Conservation (phyloP, 2,113 vertebrate species). For the Serinus canaria region DNA sequence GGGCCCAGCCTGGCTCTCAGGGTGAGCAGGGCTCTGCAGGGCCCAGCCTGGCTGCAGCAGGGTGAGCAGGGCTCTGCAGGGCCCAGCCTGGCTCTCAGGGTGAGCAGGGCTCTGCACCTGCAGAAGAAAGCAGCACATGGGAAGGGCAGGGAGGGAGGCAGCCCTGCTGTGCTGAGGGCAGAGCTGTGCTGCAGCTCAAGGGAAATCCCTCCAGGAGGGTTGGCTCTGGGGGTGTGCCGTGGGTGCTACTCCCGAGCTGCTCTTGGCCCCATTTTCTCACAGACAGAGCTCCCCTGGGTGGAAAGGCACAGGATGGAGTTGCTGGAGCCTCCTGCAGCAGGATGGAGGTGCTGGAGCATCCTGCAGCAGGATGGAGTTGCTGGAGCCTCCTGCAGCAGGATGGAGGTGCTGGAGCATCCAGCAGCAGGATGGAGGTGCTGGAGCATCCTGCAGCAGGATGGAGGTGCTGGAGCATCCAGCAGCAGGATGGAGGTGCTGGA, state of each 20-base stretch:
- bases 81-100: background rate
- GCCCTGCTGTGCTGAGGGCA: rapidly evolving
- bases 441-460: background rate
- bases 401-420: too few species aligned
- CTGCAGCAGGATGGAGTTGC: background rate
- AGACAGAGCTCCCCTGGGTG: rapidly evolving
- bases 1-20: too few species aligned
- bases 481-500: background rate
- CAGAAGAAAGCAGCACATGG: background rate
- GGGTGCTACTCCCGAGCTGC: background rate
- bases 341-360: too few species aligned
- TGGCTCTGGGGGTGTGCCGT: rapidly evolving
- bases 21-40: too few species aligned
- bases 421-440: too few species aligned
- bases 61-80: background rate
- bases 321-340: too few species aligned
- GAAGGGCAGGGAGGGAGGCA: background rate
- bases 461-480: background rate
- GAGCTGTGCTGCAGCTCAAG: background rate
- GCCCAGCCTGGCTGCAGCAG: background rate
- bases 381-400: background rate
- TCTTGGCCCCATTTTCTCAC: background rate
- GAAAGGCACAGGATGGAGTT: background rate
- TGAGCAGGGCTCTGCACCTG: background rate
- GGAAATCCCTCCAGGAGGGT: background rate